Evolutionary conservation across 2,888 invertebrate species (phyloP).

Genomic region (Eupithecia subumbrata): DNA sequence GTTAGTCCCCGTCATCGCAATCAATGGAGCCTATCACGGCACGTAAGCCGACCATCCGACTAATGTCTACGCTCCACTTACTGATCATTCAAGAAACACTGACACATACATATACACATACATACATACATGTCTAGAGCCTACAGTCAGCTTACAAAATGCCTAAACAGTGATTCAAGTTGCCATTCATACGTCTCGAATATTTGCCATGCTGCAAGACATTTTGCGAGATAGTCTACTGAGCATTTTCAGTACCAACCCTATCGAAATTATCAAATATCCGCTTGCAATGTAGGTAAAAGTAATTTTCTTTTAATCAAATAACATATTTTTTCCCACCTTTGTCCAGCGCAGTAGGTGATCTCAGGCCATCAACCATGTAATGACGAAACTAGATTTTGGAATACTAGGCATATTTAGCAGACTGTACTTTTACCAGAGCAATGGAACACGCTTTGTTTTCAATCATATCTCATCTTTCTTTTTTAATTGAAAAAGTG

Average conservation of each 20-base stretch:
- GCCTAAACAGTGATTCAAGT: not conserved
- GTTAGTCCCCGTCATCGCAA: slow-evolving; percentile 58
- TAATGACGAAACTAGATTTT: not conserved
- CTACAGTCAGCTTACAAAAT: not conserved
- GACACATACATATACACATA: slow-evolving; percentile 51
- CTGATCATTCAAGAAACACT: slow-evolving; percentile 69
- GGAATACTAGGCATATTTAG: not conserved
- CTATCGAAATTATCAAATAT: not conserved
- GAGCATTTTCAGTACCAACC: not conserved
- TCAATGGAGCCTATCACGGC: slow-evolving; percentile 66
- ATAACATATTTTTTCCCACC: too few species aligned
- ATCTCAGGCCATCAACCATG: not conserved
- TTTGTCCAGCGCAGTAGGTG: not conserved
- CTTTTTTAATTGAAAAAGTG: slow-evolving; percentile 48
- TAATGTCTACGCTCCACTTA: slow-evolving; percentile 70
- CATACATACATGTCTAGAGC: slow-evolving; percentile 27
- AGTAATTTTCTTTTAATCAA: not conserved
- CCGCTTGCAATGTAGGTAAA: not conserved
- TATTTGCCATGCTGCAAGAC: not conserved
- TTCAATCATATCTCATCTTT: slow-evolving; percentile 60
- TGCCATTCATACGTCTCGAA: not conserved
- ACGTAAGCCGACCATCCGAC: slow-evolving; percentile 64
- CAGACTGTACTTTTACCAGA: slow-evolving; percentile 28
- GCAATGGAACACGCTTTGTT: slow-evolving; percentile 49
- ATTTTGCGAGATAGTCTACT: not conserved